Conservation (phyloP, 2,113 vertebrate genomes). For the Guaruba guarouba region DNA sequence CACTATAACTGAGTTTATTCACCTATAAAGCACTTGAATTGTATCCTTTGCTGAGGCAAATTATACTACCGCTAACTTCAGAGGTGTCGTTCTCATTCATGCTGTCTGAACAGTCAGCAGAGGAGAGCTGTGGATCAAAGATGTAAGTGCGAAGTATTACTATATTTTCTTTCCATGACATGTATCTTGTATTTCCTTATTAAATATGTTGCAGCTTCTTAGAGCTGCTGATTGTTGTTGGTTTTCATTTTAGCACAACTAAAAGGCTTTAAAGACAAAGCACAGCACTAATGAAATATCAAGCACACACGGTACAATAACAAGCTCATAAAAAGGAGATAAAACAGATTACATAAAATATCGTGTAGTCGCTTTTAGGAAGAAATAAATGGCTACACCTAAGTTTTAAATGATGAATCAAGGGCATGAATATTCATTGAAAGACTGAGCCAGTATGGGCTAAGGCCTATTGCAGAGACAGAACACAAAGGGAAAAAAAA, state of each 20-base stretch:
- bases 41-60: not conserved
- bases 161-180: not conserved
- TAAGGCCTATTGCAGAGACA: not conserved
- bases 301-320: not conserved
- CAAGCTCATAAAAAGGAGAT: conserved; percentile 33
- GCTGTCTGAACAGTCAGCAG: not conserved
- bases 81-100: not conserved
- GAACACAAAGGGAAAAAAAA: not conserved
- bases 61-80: not conserved
- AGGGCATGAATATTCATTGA: not conserved
- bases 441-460: not conserved
- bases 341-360: conserved; percentile 21
- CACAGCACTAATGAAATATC: not conserved
- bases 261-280: conserved; percentile 21
- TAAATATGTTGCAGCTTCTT: not conserved
- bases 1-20: not conserved
- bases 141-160: not conserved
- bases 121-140: not conserved
- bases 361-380: not conserved
- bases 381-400: not conserved
- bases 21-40: not conserved
- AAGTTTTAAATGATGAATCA: conserved; percentile 2
- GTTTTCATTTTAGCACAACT: not conserved
- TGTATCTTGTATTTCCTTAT: not conserved
- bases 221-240: not conserved